Evolutionary conservation across 2,888 invertebrate genomes (phyloP).

Genomic region (Lithodes maja): DNA sequence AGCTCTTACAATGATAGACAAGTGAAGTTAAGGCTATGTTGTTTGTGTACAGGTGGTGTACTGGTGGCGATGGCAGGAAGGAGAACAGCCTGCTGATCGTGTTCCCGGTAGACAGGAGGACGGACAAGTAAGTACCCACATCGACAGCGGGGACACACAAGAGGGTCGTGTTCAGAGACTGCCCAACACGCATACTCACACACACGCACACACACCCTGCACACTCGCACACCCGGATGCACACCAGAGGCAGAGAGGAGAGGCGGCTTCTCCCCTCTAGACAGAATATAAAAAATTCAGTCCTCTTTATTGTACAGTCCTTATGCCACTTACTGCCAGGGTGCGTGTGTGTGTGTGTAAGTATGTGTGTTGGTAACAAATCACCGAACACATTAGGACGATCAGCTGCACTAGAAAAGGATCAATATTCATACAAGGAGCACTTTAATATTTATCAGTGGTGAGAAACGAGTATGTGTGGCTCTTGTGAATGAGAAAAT

Average conservation of each 20-base stretch:
- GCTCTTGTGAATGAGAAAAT: conserved; percentile 12
- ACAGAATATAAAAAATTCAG: neutral
- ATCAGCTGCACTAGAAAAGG: neutral
- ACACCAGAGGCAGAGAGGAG: conserved; percentile 4
- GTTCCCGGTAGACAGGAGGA: conserved; percentile 8
- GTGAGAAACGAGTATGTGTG: neutral
- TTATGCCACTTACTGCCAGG: neutral
- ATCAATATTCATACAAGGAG: conserved; percentile 4
- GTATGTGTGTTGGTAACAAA: conserved; percentile 16
- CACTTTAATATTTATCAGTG: neutral
- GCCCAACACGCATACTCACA: conserved; percentile 23
- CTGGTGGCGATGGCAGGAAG: neutral
- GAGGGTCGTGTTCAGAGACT: conserved; percentile 37
- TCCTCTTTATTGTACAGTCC: conserved; percentile 1
- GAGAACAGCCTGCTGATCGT: neutral
- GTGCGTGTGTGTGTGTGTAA: neutral
- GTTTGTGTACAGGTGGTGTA: conserved; percentile 7
- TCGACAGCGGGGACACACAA: conserved; percentile 55
- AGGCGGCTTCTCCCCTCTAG: neutral
- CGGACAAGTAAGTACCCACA: conserved; percentile 44
- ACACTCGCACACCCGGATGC: neutral
- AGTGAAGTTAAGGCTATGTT: neutral
- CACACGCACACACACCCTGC: neutral
- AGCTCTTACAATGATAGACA: neutral
- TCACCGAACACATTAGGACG: conserved; percentile 7